phyloP scores from a whole-genome alignment of 2,888 invertebrate genomes.

The Trissolcus japonicus region DNA sequence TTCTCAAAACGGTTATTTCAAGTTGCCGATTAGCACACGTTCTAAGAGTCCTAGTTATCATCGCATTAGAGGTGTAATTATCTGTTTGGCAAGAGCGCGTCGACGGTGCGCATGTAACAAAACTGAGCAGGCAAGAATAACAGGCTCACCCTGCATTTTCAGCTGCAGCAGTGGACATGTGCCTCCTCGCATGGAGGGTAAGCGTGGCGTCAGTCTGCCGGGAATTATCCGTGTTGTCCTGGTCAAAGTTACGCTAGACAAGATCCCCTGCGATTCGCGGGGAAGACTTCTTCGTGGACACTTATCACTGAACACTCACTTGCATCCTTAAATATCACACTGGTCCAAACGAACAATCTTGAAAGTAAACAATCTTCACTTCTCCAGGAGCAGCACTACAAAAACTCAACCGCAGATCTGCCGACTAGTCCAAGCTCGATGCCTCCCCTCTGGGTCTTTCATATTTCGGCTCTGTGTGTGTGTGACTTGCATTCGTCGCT shows the following conservation, averaged over 20 bases:
- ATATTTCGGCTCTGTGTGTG: constrained; percentile 30
- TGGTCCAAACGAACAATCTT: constrained; percentile 47
- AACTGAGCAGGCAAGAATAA: constrained; percentile 31
- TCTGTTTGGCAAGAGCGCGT: background rate
- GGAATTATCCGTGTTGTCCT: constrained; percentile 78
- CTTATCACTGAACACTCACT: constrained; percentile 52
- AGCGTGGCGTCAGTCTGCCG: constrained; percentile 78
- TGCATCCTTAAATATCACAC: constrained; percentile 42
- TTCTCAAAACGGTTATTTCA: no score
- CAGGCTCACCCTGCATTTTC: constrained; percentile 81
- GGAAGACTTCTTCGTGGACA: constrained; percentile 16
- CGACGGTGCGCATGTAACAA: constrained; percentile 6
- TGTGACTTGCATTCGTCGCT: constrained; percentile 19
- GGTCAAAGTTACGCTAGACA: constrained; percentile 37
- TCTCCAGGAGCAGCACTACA: constrained; percentile 11
- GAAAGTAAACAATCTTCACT: constrained; percentile 38
- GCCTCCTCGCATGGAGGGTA: constrained; percentile 81
- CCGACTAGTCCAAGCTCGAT: constrained; percentile 48
- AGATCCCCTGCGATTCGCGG: no score
- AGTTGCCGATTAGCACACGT: no score
- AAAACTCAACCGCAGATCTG: constrained; percentile 27
- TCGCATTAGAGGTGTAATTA: constrained; percentile 1
- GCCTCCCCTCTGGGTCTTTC: constrained; percentile 44
- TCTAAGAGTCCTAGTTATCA: background rate
- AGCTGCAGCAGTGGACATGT: constrained; percentile 81